These are phyloP conservation scores for Podiceps cristatus DNA, from an alignment of 2,113 vertebrate species.

Conservation along the genomic window DNA sequence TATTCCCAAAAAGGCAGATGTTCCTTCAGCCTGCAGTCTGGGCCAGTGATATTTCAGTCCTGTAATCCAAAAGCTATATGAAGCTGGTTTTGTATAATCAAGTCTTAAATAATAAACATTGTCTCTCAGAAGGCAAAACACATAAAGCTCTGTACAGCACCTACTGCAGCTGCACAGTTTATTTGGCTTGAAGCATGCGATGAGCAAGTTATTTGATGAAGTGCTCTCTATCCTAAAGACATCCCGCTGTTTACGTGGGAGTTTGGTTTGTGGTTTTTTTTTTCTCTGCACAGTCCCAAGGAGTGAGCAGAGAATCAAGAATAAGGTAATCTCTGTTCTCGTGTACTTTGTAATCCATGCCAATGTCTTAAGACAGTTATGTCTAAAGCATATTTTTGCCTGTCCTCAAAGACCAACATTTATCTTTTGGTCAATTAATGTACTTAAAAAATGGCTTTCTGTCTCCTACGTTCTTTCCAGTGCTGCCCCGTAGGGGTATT, in stretches of 20 bases:
- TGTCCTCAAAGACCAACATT: background rate
- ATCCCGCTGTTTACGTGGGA: background rate
- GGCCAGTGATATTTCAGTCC: rapidly evolving
- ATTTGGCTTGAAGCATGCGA: background rate
- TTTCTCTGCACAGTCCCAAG: background rate
- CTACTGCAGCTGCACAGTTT: background rate
- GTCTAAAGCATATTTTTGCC: background rate
- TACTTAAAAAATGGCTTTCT: background rate
- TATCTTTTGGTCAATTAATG: background rate
- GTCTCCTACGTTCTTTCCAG: background rate
- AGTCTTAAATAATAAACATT: background rate
- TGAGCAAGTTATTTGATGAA: background rate
- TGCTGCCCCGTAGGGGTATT: background rate
- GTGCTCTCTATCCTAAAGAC: background rate
- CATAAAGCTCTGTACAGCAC: background rate
- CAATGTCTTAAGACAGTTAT: background rate
- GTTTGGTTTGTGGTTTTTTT: background rate
- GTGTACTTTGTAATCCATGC: background rate
- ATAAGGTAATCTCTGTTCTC: background rate
- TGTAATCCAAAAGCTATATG: background rate
- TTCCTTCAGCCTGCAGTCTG: background rate
- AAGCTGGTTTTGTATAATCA: background rate
- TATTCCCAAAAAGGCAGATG: background rate
- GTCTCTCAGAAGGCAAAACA: background rate
- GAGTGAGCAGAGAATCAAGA: background rate